These are phyloP conservation scores for Menura novaehollandiae DNA, from an alignment of 2,113 vertebrate genomes.

Conservation along the genomic window DNA sequence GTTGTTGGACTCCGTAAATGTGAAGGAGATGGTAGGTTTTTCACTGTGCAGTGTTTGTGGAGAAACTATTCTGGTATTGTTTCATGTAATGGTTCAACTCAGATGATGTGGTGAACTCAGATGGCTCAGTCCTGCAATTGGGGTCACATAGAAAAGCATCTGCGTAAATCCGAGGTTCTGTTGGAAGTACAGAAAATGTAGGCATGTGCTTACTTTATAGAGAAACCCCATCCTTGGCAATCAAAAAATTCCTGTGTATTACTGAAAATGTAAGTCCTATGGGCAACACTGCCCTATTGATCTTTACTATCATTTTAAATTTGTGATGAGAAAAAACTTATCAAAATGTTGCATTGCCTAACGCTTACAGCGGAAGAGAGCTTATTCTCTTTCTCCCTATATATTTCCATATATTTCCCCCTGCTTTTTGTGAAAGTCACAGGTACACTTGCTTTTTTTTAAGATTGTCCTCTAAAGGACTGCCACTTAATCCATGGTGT, in stretches of 20 bases:
- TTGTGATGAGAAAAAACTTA: background rate
- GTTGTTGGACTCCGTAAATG: constrained; percentile 65
- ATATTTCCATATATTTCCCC: background rate
- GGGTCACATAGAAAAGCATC: background rate
- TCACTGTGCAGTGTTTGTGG: background rate
- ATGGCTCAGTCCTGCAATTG: background rate
- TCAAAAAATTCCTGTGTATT: background rate
- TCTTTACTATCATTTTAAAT: background rate
- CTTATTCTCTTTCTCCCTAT: background rate
- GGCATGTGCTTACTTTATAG: background rate
- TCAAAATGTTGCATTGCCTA: background rate
- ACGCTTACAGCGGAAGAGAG: background rate
- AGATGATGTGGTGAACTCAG: background rate
- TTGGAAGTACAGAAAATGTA: background rate
- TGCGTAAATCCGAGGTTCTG: background rate
- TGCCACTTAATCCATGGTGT: background rate
- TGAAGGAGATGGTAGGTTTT: constrained; percentile 74
- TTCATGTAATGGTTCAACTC: background rate
- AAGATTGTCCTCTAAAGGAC: background rate
- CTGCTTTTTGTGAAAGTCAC: background rate
- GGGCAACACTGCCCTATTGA: background rate
- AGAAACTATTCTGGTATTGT: background rate
- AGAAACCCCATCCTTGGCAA: background rate
- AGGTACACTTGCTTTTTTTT: background rate
- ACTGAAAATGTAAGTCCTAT: background rate